phyloP scores from a whole-genome alignment of 2,797 vertebrate species.

The Chlorospingus semifuscus region DNA sequence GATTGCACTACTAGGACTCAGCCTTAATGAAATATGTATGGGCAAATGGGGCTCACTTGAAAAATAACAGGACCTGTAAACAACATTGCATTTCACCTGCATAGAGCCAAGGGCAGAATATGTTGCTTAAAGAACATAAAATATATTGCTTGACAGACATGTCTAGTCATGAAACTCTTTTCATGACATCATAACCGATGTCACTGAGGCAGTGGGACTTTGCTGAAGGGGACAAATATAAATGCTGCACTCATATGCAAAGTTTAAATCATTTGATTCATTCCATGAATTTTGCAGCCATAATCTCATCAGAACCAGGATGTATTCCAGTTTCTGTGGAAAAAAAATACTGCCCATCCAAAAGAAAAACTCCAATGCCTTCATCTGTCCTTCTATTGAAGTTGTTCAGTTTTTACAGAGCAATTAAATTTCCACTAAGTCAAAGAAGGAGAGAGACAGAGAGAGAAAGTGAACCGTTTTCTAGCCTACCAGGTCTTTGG shows the following conservation, averaged over 20 bases:
- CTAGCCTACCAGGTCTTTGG: background rate
- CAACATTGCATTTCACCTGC: background rate
- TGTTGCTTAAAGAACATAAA: background rate
- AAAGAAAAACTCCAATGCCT: background rate
- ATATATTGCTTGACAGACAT: background rate
- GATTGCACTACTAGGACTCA: slow-evolving; percentile 54
- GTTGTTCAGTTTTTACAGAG: background rate
- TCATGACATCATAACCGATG: background rate
- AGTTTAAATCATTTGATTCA: background rate
- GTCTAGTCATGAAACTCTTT: background rate
- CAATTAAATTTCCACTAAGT: background rate
- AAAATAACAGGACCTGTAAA: slow-evolving; percentile 19
- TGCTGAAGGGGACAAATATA: background rate
- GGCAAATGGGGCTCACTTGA: background rate
- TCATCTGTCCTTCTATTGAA: background rate
- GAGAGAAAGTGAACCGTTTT: background rate
- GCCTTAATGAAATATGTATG: slow-evolving; percentile 48
- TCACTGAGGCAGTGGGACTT: background rate
- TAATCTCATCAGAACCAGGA: background rate
- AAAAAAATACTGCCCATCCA: background rate
- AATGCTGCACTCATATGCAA: background rate
- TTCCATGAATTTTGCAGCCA: background rate
- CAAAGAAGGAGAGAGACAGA: background rate
- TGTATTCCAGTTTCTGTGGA: background rate
- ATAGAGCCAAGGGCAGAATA: background rate